phyloP scores from a whole-genome alignment of 2,888 invertebrate species.

The Drosophila pegasa region DNA sequence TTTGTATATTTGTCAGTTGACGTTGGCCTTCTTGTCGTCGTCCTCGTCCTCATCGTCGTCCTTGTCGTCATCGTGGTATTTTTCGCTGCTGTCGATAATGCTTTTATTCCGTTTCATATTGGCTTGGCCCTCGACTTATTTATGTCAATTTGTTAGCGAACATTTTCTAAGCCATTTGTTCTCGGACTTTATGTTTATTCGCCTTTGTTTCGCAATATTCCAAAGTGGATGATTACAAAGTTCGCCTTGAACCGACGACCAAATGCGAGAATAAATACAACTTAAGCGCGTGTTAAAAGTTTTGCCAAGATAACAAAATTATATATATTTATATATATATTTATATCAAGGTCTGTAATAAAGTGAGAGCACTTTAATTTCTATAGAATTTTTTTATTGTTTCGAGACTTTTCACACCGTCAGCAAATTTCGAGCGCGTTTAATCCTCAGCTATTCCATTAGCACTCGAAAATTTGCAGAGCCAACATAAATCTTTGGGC shows the following conservation, averaged over 20 bases:
- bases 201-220: conserved; percentile 35
- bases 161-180: conserved; percentile 75
- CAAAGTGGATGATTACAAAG: conserved; percentile 63
- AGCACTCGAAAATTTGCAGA: conserved; percentile 29
- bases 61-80: conserved; percentile 6
- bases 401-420: conserved; percentile 2
- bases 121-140: conserved; percentile 55
- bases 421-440: conserved; percentile 27
- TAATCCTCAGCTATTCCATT: conserved; percentile 41
- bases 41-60: conserved; percentile 32
- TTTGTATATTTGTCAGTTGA: conserved; percentile 71
- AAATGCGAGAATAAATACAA: conserved; percentile 30
- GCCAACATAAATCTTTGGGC: conserved; percentile 36
- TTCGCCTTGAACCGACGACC: conserved; percentile 23
- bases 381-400: conserved; percentile 22
- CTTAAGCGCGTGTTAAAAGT: conserved; percentile 31
- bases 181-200: conserved; percentile 65
- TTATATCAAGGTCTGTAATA: conserved; percentile 7
- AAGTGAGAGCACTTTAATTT: neutral
- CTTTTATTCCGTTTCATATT: conserved; percentile 61
- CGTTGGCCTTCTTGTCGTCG: conserved; percentile 1
- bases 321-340: conserved; percentile 1
- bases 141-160: conserved; percentile 69
- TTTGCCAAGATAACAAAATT: neutral
- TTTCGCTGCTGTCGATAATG: conserved; percentile 46